These are phyloP conservation scores for Chascanopsetta lugubris DNA, from an alignment of 2,113 vertebrate genomes.

Conservation along the genomic window DNA sequence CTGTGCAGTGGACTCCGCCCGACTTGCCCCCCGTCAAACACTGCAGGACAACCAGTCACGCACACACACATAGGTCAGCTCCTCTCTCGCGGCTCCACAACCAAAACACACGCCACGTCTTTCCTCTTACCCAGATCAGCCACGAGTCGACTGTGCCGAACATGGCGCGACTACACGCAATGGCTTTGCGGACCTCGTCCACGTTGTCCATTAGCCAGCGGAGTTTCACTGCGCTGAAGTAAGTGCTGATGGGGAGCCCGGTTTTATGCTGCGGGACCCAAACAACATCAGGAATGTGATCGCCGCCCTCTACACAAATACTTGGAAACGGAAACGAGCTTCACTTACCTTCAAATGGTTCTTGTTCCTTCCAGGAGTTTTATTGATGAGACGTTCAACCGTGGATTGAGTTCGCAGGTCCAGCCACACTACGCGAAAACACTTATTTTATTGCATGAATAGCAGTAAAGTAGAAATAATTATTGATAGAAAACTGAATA, in stretches of 20 bases:
- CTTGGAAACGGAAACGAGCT: neutral
- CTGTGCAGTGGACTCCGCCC: slow-evolving; percentile 93
- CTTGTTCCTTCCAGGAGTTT: slow-evolving; percentile 93
- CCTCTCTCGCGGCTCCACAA: neutral
- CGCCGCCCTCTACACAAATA: neutral
- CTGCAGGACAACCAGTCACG: slow-evolving; percentile 62
- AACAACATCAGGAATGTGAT: neutral
- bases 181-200: slow-evolving; percentile 82
- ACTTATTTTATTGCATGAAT: neutral
- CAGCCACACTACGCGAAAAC: slow-evolving; percentile 88
- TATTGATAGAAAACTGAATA: neutral
- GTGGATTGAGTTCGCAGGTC: slow-evolving; percentile 96
- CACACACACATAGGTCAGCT: neutral
- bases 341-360: slow-evolving; percentile 90
- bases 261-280: slow-evolving; percentile 86
- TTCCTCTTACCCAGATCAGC: slow-evolving; percentile 92
- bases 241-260: slow-evolving; percentile 96
- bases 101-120: rapidly evolving
- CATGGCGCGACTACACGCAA: slow-evolving; percentile 86
- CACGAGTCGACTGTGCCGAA: slow-evolving; percentile 97
- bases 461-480: neutral
- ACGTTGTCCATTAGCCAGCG: slow-evolving; percentile 97
- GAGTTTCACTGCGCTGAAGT: slow-evolving; percentile 98
- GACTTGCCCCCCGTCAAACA: slow-evolving; percentile 91
- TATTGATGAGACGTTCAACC: slow-evolving; percentile 91